Percentiles rank a stretch among this genome's conserved stretches.
Evolutionary conservation across 1,140 invertebrate genomes (phyloP).

Genomic region (Gonioctena quinquepunctata): DNA sequence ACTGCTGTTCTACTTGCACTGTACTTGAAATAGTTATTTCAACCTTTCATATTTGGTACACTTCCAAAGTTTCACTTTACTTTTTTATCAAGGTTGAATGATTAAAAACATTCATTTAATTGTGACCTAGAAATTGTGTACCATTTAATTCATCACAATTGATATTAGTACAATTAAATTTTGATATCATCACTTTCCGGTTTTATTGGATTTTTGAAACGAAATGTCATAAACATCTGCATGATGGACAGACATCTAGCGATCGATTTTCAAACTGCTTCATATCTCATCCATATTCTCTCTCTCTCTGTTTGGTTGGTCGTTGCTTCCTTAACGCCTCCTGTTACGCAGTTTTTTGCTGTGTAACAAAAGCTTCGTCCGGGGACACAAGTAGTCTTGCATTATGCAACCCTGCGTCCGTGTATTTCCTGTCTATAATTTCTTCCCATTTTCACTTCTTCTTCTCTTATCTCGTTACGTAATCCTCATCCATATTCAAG

Average conservation of each 20-base stretch:
- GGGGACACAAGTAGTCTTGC: no score
- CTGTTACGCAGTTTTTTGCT: no score
- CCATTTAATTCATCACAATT: background rate
- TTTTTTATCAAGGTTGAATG: background rate
- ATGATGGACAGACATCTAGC: conserved; percentile 6
- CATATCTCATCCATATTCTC: background rate
- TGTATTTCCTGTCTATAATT: no score
- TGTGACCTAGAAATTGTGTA: background rate
- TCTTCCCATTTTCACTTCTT: no score
- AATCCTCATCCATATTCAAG: background rate
- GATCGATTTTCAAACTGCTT: conserved; percentile 3
- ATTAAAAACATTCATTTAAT: background rate
- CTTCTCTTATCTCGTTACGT: no score
- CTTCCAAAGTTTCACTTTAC: conserved; percentile 6
- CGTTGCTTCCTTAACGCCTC: no score
- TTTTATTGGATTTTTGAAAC: background rate
- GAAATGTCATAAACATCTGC: conserved; percentile 3
- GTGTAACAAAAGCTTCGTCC: no score
- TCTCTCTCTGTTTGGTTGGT: no score
- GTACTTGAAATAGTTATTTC: background rate
- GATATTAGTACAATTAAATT: background rate
- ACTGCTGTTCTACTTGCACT: no score
- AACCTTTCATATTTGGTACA: background rate
- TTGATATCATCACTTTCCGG: background rate
- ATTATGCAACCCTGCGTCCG: no score